These are phyloP conservation scores for Phocoena phocoena DNA, from an alignment of 2,113 vertebrate genomes.

Conservation along the genomic window DNA sequence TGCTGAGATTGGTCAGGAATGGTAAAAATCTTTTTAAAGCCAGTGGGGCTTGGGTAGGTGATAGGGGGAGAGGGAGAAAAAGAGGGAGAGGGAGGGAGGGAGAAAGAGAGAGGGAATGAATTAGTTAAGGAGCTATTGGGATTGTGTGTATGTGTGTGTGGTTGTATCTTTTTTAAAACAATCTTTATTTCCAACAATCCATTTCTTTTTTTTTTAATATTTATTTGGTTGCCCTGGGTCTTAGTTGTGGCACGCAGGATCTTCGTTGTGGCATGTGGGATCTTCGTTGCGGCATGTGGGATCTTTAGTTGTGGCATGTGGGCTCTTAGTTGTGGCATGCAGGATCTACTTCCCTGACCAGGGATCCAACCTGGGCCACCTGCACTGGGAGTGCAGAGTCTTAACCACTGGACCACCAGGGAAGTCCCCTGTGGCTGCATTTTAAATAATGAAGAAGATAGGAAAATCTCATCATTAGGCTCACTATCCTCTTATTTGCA, in stretches of 20 bases:
- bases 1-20: background rate
- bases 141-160: background rate
- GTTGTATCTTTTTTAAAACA: background rate
- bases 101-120: background rate
- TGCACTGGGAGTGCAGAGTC: background rate
- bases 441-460: slow-evolving; percentile 15
- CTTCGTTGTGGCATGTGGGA: too few relatives aligned
- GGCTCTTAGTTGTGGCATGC: background rate
- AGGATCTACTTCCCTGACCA: background rate
- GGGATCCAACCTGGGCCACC: background rate
- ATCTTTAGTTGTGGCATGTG: background rate
- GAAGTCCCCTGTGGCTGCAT: background rate
- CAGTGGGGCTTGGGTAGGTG: background rate
- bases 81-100: background rate
- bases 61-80: background rate
- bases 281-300: background rate
- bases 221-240: background rate
- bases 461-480: background rate
- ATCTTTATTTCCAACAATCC: too few relatives aligned
- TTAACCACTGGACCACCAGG: background rate
- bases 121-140: background rate
- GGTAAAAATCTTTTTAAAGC: slow-evolving; percentile 17
- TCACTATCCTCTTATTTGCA: background rate
- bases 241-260: background rate
- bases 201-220: too few relatives aligned